phyloP scores from a whole-genome alignment of 2,113 vertebrate genomes.

The Trematocara zebra region DNA sequence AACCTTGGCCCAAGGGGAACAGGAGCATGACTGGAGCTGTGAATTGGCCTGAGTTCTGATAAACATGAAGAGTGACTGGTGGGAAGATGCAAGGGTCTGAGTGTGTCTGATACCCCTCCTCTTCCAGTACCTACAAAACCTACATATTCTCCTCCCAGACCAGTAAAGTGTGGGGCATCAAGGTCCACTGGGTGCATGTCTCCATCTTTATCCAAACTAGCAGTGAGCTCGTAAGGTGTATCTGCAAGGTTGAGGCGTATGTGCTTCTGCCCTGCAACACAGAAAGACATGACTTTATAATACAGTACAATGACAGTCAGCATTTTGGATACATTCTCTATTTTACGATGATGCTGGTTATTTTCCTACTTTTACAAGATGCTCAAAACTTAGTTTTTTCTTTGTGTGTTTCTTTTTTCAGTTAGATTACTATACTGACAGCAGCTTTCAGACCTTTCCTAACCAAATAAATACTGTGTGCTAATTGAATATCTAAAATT shows the following conservation, averaged over 20 bases:
- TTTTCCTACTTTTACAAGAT: not conserved
- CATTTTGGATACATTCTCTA: not conserved
- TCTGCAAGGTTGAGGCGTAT: conserved; percentile 86
- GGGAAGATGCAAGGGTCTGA: conserved; percentile 70
- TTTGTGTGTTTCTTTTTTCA: not conserved
- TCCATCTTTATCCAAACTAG: conserved; percentile 85
- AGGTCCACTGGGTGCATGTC: conserved; percentile 71
- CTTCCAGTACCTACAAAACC: conserved; percentile 50
- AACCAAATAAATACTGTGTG: not conserved
- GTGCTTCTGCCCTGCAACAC: conserved; percentile 87
- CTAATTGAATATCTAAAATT: not conserved
- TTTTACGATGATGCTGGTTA: not conserved
- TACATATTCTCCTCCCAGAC: conserved; percentile 68
- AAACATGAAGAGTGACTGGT: conserved; percentile 81
- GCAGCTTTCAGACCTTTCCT: not conserved
- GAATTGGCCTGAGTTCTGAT: conserved; percentile 84
- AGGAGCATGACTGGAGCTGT: conserved; percentile 84
- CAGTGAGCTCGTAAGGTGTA: conserved; percentile 83
- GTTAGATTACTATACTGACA: not conserved
- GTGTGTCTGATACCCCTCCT: conserved; percentile 62
- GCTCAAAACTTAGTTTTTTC: not conserved
- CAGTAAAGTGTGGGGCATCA: conserved; percentile 65
- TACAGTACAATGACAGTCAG: not conserved
- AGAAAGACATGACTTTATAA: not conserved
- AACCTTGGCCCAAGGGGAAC: conserved; percentile 79